phyloP scores from a whole-genome alignment of 2,113 vertebrate species.

The Callithrix jacchus region DNA sequence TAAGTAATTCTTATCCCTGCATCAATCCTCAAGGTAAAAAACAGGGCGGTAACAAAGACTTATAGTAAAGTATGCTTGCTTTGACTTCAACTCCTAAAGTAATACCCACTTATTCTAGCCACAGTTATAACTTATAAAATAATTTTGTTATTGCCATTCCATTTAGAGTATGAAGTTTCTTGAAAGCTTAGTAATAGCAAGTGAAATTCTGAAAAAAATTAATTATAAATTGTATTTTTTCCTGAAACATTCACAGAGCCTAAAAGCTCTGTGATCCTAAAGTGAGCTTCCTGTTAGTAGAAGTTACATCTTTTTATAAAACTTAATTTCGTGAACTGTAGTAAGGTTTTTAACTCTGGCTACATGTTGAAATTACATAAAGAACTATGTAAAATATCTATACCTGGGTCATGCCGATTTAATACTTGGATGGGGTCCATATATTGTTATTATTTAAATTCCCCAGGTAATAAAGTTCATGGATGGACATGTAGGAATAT shows the following conservation, averaged over 20 bases:
- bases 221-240: neutral
- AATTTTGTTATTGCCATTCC: slow-evolving; percentile 36
- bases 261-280: neutral
- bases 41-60: neutral
- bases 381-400: neutral
- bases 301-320: neutral
- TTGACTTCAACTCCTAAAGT: slow-evolving; percentile 26
- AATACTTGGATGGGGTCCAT: neutral
- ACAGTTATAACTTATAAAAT: slow-evolving; percentile 16
- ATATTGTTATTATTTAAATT: neutral
- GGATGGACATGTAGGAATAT: neutral
- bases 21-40: slow-evolving; percentile 14
- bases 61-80: neutral
- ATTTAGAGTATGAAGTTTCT: slow-evolving; percentile 8
- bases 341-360: neutral
- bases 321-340: neutral
- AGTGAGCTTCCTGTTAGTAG: neutral
- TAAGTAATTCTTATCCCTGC: neutral
- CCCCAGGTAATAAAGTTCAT: neutral
- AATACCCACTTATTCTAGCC: slow-evolving; percentile 38
- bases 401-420: neutral
- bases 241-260: neutral
- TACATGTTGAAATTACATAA: neutral
- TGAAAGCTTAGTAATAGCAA: neutral
- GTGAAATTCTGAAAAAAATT: slow-evolving; percentile 42